These are phyloP conservation scores for Heliangelus exortis DNA, from an alignment of 2,797 vertebrate species.

Conservation along the genomic window DNA sequence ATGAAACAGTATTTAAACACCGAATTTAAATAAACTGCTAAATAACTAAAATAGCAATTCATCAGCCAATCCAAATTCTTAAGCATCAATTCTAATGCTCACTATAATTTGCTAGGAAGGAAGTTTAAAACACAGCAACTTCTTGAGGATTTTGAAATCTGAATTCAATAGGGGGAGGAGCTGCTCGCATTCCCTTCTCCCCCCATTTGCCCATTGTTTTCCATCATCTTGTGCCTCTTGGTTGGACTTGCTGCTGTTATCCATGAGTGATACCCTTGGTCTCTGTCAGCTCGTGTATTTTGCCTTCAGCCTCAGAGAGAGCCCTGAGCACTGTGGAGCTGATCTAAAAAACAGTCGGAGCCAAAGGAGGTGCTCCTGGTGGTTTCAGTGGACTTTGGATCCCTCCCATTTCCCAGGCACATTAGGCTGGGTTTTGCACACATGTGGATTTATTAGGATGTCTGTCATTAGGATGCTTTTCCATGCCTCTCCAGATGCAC, in stretches of 20 bases:
- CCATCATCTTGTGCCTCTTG: accelerated
- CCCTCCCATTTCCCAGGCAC: not conserved
- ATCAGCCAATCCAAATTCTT: not conserved
- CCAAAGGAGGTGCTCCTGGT: not conserved
- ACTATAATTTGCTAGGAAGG: not conserved
- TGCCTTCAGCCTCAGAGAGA: not conserved
- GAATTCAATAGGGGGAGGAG: not conserved
- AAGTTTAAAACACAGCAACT: not conserved
- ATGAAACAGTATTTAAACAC: not conserved
- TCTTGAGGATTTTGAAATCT: not conserved
- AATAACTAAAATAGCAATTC: not conserved
- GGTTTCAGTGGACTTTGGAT: not conserved
- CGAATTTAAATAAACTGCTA: not conserved
- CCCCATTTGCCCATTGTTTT: not conserved
- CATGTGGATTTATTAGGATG: accelerated
- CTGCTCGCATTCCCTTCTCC: not conserved
- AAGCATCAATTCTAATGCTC: not conserved
- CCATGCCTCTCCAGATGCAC: not conserved
- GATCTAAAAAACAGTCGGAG: not conserved
- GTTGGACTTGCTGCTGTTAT: not conserved
- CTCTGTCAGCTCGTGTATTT: not conserved
- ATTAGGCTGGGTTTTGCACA: not conserved
- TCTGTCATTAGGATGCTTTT: not conserved
- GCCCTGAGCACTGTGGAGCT: not conserved
- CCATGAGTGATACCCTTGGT: not conserved